Evolutionary conservation across 2,797 vertebrate genomes (phyloP).

Genomic region (Leuciscus waleckii): DNA sequence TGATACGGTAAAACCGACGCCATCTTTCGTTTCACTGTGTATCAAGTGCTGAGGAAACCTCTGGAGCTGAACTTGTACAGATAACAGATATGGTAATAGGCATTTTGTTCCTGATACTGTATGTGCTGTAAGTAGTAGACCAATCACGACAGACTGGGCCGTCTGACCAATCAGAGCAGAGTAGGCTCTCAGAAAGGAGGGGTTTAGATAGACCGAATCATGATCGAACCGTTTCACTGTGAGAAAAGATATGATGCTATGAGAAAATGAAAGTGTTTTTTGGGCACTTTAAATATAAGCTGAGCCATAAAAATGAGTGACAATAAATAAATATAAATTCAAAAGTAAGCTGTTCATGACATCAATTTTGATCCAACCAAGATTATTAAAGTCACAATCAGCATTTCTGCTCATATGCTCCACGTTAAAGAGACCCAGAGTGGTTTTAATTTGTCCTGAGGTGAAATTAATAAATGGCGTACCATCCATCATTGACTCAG

Average conservation of each 20-base stretch:
- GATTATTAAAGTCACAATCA: neutral
- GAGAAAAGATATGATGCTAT: no score
- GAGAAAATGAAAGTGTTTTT: neutral
- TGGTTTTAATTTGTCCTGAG: slow-evolving; percentile 78
- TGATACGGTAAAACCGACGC: neutral
- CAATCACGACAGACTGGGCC: no score
- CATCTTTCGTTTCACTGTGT: neutral
- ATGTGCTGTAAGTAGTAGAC: neutral
- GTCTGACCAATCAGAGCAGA: neutral
- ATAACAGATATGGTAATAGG: neutral
- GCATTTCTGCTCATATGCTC: slow-evolving; percentile 43
- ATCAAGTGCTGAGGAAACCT: neutral
- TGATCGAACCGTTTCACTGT: no score
- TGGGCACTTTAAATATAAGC: neutral
- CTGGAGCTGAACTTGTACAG: neutral
- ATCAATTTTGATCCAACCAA: neutral
- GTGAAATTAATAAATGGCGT: slow-evolving; percentile 81
- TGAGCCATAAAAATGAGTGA: neutral
- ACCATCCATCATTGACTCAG: slow-evolving; percentile 83
- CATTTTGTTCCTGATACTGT: neutral
- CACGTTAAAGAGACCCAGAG: slow-evolving; percentile 60
- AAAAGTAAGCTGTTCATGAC: neutral
- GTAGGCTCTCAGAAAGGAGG: neutral
- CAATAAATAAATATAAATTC: neutral
- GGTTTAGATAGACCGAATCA: no score